A percentile compares a stretch with the other conserved stretches of the same genome.
Evolutionary conservation across 2,797 vertebrate genomes (phyloP).

Genomic region (Falco berigora): DNA sequence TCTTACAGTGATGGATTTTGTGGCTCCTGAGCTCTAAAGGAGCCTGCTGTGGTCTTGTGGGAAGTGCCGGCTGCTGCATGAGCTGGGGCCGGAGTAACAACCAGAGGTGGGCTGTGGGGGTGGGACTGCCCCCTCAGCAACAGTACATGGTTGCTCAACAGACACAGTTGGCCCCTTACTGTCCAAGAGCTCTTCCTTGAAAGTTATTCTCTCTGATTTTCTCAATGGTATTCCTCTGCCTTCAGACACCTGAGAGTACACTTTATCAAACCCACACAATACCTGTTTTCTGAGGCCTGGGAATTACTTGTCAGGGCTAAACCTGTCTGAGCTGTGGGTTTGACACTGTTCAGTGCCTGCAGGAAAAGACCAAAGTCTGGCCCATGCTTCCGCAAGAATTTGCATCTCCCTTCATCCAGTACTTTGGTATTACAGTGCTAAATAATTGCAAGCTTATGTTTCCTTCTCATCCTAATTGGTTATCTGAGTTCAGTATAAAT

Average conservation of each 20-base stretch:
- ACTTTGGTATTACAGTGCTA: neutral
- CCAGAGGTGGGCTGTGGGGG: neutral
- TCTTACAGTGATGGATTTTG: neutral
- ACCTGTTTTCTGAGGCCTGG: neutral
- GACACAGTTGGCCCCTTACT: neutral
- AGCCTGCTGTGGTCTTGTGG: neutral
- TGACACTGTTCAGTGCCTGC: neutral
- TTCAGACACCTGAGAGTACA: neutral
- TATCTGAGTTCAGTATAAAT: neutral
- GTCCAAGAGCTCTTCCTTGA: neutral
- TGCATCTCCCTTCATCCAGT: fast-evolving
- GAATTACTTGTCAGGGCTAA: neutral
- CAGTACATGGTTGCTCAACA: neutral
- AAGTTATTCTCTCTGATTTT: neutral
- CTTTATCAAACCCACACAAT: neutral
- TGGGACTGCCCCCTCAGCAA: neutral
- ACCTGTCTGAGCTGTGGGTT: neutral
- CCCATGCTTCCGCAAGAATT: neutral
- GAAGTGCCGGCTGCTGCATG: neutral
- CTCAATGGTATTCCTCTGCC: neutral
- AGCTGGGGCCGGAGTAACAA: neutral
- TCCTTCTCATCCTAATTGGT: neutral
- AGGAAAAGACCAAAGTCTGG: neutral
- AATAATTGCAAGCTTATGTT: neutral
- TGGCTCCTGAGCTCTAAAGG: neutral